Percentiles rank a stretch among this genome's conserved stretches.
Evolutionary conservation across 92 coral and sea anemone genomes (phyloP).

Genomic region (Pocillopora meandrina): DNA sequence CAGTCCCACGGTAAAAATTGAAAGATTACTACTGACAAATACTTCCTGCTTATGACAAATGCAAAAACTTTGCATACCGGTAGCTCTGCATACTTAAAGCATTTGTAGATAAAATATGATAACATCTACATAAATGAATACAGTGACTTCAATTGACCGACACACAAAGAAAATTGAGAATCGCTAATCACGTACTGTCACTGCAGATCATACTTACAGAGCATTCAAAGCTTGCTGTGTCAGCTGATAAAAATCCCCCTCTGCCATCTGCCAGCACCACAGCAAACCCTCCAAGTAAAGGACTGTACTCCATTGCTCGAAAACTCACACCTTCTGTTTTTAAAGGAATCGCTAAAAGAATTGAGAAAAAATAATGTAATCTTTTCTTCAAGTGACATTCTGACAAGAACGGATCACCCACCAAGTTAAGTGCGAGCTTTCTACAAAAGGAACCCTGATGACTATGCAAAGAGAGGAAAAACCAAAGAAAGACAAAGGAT

Average conservation of each 20-base stretch:
- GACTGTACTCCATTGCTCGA: constrained; percentile 98
- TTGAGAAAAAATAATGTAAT: background rate
- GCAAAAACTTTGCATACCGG: no score
- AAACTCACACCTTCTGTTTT: constrained; percentile 90
- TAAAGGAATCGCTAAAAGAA: constrained; percentile 74
- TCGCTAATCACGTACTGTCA: background rate
- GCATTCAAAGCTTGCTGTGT: constrained; percentile 93
- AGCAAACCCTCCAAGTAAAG: constrained; percentile 96
- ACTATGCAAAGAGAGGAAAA: no score
- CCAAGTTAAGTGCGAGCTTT: no score
- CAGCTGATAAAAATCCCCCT: constrained; percentile 96
- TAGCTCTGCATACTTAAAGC: no score
- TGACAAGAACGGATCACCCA: no score
- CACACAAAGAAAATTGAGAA: background rate
- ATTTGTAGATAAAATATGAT: no score
- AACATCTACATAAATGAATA: no score
- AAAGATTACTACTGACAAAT: no score
- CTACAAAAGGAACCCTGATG: no score
- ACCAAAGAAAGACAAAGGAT: background rate
- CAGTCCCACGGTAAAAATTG: no score
- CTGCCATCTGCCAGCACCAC: constrained; percentile 96
- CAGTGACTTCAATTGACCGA: background rate
- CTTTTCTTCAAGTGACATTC: no score
- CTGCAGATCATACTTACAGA: constrained; percentile 51
- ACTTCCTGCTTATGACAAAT: no score